Evolutionary conservation across 2,888 invertebrate genomes (phyloP), one percentile per base, ranked within the genome.

Genomic region (Sarcophaga carnaria): DNA sequence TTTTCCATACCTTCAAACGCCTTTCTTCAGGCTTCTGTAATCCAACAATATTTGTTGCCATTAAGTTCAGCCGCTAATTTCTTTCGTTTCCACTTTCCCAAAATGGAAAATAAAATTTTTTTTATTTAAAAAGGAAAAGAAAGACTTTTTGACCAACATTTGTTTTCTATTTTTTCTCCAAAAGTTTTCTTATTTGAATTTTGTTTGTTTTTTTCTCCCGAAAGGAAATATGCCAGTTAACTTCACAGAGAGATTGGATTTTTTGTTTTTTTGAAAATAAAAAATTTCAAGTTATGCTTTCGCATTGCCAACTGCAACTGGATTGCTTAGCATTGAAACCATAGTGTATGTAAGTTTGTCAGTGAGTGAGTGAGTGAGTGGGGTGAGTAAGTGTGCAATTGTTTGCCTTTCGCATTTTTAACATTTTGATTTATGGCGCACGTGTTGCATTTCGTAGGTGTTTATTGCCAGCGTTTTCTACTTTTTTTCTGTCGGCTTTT

Each of bases 401-500:
- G 66, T 71, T 71, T 54, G 27, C 49, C 22, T 49, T 77, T 12
- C 17, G 54, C 12, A 54, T 54, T 54, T 54, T 54, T 54, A 54
- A 17, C 54, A 54, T 54, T 54, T 72, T 85, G 85, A 85, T 85
- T 85, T 85, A 85, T 85, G 62, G 54, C 20, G 81, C 85, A 85
- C 81, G 81, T 85, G 85, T 85, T 85, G 85, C 81, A 85, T 81
- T 74, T 78, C 85, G 80, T 85, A 85, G 85, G 85, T 85, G 85
- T 81, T 85, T 81, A 85, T 85, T 81, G 74, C 84, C 22, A 37
- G 8, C 37, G 8, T 37, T 37, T 37, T 10, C 37, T 2, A 10
- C 0, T 37, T 10, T 37, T 85, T 54, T 54, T 85, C 80, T 71
- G 80, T 71, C 84, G 76, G 67, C 62, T 85, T 37, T 37, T 37